Conservation (phyloP, 2,113 vertebrate genomes). For the Bombycilla garrulus region DNA sequence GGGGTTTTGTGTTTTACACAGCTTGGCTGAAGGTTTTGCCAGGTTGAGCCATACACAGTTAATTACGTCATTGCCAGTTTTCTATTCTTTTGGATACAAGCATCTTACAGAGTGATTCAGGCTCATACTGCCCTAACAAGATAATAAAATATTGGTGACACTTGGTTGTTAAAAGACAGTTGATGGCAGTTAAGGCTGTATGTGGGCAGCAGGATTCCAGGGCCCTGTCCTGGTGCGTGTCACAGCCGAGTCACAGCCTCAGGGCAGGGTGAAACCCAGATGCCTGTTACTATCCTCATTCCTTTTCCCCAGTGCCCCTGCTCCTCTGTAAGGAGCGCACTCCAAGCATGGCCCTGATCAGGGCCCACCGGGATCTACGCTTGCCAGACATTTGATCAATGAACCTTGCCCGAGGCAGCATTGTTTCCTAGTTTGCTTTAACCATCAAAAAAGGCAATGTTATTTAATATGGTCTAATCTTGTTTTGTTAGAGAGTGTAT, state of each 20-base stretch:
- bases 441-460: background rate
- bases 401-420: background rate
- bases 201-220: background rate
- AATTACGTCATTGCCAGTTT: background rate
- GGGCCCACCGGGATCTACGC: rapidly evolving
- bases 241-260: background rate
- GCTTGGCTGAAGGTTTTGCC: background rate
- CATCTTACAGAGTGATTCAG: background rate
- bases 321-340: background rate
- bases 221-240: background rate
- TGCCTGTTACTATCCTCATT: background rate
- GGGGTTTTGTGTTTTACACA: background rate
- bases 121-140: background rate
- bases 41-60: background rate
- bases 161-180: background rate
- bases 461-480: background rate
- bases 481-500: background rate
- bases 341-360: rapidly evolving
- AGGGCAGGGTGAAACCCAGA: background rate
- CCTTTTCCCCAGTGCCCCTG: background rate
- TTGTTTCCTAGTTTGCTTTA: background rate
- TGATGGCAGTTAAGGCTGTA: background rate
- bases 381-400: background rate
- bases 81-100: background rate
- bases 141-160: background rate